Conservation (phyloP, 2,113 vertebrate species). For the Callospermophilus lateralis region DNA sequence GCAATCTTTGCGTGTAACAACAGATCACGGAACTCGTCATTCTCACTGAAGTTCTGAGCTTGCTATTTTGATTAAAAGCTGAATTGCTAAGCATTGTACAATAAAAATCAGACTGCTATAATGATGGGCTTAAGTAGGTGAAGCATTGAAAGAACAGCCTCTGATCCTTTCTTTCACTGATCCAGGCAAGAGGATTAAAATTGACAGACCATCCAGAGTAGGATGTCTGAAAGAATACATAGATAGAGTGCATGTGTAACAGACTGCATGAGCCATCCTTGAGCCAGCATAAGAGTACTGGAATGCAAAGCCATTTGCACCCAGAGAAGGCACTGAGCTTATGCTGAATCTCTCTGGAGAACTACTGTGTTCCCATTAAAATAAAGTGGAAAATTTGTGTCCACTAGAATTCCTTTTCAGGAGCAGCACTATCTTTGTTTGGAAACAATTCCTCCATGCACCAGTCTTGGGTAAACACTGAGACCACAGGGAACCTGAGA, state of each 20-base stretch:
- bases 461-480: background rate
- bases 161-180: constrained; percentile 32
- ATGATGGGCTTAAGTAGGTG: constrained; percentile 43
- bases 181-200: constrained; percentile 29
- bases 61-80: constrained; percentile 72
- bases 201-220: background rate
- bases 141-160: constrained; percentile 21
- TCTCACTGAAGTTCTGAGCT: constrained; percentile 48
- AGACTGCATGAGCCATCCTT: background rate
- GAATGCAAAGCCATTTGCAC: constrained; percentile 29
- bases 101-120: constrained; percentile 38
- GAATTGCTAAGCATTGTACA: constrained; percentile 49
- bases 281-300: background rate
- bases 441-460: background rate
- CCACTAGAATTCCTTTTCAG: background rate
- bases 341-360: background rate
- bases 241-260: background rate
- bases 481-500: background rate
- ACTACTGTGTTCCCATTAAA: background rate
- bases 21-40: constrained; percentile 7
- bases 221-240: background rate
- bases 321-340: background rate
- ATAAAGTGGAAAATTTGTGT: constrained; percentile 3
- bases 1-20: constrained; percentile 56
- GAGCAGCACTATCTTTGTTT: background rate